Base-by-base conservation (phyloP, 2,113 vertebrate genomes). In the Panthera uncia region DNA sequence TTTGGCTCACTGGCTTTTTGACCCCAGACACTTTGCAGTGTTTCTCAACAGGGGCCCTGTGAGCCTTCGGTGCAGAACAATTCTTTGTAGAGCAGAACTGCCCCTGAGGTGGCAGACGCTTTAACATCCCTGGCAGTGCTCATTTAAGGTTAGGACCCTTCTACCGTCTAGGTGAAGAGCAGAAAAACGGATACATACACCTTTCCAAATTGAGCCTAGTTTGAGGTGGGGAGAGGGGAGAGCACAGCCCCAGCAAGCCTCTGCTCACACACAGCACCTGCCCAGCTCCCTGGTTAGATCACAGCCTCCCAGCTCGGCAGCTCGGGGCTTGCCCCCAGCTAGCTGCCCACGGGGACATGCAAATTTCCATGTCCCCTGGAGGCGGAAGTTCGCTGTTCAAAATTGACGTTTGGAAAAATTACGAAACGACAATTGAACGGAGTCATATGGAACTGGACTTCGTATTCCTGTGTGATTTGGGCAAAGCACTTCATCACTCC, bases 1-100 rank as follows among this genome's bases (percentile, higher is more conserved):
- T 45, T 96, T 65, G 95, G 73, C 89, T 98, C 79, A 15, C 89
- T 96, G 82, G 41, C 68, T 87, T 74, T 83, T 74, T 96, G 86
- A 96, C 97, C 89, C 79, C 8, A 63, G 27, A 55, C 48, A 15
- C 36, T 94, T 25, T 14, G 21, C 55, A 65, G 86, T 85, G 78
- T 92, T 96, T 96, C 97, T 96, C 86, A 89, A 76, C 63, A 48
- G n/a, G 82, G 23, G 9, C 18, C 0, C 73, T 41, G 8, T 78
- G 9, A 93, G 38, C 57, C 18, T 69, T 71, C 45, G 14, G 41
- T 29, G 23, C 93, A 52, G 31, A 94, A 68, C 18, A 21, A 19
- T 36, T 86, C 73, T 80, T 68, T 74, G 55, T 65, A 8, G 86
- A 80, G 27, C 4, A 2, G 9, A 94, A 36, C 13, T 4, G 15